Conservation (phyloP, 2,113 vertebrate genomes). For the Stegastes partitus region DNA sequence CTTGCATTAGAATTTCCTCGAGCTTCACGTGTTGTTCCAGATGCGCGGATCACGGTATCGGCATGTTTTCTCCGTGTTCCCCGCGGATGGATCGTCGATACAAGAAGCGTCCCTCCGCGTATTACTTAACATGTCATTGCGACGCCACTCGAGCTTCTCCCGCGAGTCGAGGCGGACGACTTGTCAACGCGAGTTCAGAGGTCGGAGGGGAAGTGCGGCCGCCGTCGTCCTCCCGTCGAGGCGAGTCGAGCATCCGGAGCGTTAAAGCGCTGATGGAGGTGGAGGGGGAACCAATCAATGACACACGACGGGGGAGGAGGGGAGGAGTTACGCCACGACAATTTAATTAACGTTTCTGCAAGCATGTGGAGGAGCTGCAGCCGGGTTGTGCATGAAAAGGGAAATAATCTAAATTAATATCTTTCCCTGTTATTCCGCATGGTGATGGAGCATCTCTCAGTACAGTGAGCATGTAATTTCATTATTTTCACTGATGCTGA, state of each 20-base stretch:
- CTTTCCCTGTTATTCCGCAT: conserved; percentile 27
- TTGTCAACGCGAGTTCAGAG: conserved; percentile 73
- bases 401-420: conserved; percentile 59
- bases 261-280: conserved; percentile 13
- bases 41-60: not conserved
- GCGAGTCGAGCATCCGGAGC: conserved; percentile 33
- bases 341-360: conserved; percentile 9
- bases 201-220: conserved; percentile 7
- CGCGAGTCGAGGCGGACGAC: conserved; percentile 39
- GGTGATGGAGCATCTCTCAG: conserved; percentile 36
- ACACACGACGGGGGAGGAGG: not conserved
- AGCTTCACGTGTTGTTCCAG: not conserved
- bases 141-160: conserved; percentile 29
- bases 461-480: conserved; percentile 26
- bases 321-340: not conserved
- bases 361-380: conserved; percentile 11
- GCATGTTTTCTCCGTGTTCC: not conserved
- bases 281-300: conserved; percentile 56
- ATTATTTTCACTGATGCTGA: conserved; percentile 39
- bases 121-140: conserved; percentile 53
- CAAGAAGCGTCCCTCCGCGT: not conserved
- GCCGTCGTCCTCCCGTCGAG: not conserved
- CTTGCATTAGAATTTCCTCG: not conserved
- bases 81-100: conserved; percentile 9
- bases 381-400: conserved; percentile 30